Percentiles rank a stretch among this genome's conserved stretches.
phyloP scores from a whole-genome alignment of 2,888 invertebrate genomes.

The Atrina japonica region DNA sequence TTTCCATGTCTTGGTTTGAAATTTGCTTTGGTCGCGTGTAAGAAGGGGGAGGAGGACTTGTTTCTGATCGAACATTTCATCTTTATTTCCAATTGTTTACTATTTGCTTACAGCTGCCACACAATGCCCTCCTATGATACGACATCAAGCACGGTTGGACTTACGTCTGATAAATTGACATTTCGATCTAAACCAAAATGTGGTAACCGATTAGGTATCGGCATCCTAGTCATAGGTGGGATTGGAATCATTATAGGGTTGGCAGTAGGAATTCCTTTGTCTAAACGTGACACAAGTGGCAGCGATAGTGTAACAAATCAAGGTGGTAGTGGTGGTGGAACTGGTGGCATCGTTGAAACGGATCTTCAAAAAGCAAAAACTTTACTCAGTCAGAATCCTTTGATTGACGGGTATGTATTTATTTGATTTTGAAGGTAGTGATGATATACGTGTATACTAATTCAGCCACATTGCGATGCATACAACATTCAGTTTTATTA shows the following conservation, averaged over 20 bases:
- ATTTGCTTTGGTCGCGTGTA: too few species aligned
- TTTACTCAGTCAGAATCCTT: slow-evolving; percentile 48
- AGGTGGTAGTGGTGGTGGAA: background rate
- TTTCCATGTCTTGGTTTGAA: too few species aligned
- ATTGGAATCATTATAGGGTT: slow-evolving; percentile 56
- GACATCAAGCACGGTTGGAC: background rate
- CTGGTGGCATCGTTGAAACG: background rate
- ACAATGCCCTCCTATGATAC: too few species aligned
- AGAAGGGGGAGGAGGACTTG: too few species aligned
- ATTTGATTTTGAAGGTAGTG: too few species aligned
- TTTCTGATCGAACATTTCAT: too few species aligned
- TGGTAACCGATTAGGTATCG: slow-evolving; percentile 23
- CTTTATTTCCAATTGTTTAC: too few species aligned
- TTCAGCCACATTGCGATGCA: too few species aligned
- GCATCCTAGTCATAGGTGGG: slow-evolving; percentile 40
- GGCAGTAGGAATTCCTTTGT: slow-evolving; percentile 52
- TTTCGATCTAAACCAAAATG: background rate
- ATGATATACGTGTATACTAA: too few species aligned
- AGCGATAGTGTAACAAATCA: background rate
- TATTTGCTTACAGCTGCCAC: too few species aligned
- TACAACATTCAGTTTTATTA: too few species aligned
- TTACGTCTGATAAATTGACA: background rate
- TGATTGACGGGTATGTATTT: slow-evolving; percentile 61
- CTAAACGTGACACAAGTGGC: slow-evolving; percentile 23
- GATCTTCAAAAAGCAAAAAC: slow-evolving; percentile 37